Evolutionary conservation across 2,888 invertebrate genomes (phyloP).

Genomic region (Xestobium rufovillosum): DNA sequence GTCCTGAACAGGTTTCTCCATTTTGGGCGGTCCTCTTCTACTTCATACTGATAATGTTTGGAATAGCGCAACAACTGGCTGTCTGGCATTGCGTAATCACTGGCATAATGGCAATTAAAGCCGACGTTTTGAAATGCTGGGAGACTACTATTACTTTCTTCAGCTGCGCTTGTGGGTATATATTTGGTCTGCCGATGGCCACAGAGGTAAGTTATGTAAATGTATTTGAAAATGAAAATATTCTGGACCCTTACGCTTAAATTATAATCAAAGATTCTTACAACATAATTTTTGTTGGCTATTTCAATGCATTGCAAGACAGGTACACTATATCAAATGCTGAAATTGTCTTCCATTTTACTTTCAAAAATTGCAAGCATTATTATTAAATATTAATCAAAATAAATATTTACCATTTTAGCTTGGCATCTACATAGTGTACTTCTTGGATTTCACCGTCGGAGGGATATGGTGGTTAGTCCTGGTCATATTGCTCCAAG

Average conservation of each 20-base stretch:
- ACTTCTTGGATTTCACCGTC: conserved; percentile 76
- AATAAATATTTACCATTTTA: conserved; percentile 32
- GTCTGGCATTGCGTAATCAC: conserved; percentile 89
- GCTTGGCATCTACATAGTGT: conserved; percentile 74
- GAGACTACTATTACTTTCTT: conserved; percentile 77
- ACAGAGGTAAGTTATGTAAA: conserved; percentile 63
- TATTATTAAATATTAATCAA: too few species aligned
- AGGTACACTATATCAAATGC: too few species aligned
- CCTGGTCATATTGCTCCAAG: conserved; percentile 66
- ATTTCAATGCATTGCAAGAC: too few species aligned
- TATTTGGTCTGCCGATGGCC: conserved; percentile 77
- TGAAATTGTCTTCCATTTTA: too few species aligned
- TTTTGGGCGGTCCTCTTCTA: conserved; percentile 86
- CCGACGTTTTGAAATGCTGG: conserved; percentile 65
- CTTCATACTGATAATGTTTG: conserved; percentile 76
- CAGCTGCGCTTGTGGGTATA: conserved; percentile 73
- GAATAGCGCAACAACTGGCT: conserved; percentile 80
- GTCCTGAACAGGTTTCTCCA: conserved; percentile 69
- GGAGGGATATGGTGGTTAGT: conserved; percentile 86
- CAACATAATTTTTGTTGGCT: too few species aligned
- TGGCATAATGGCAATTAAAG: conserved; percentile 71
- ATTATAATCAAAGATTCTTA: too few species aligned
- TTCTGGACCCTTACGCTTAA: neutral
- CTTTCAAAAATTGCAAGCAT: too few species aligned
- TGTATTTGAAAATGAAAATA: conserved; percentile 6